phyloP scores from a whole-genome alignment of 2,888 invertebrate genomes.

The Drosophila mayaguana region DNA sequence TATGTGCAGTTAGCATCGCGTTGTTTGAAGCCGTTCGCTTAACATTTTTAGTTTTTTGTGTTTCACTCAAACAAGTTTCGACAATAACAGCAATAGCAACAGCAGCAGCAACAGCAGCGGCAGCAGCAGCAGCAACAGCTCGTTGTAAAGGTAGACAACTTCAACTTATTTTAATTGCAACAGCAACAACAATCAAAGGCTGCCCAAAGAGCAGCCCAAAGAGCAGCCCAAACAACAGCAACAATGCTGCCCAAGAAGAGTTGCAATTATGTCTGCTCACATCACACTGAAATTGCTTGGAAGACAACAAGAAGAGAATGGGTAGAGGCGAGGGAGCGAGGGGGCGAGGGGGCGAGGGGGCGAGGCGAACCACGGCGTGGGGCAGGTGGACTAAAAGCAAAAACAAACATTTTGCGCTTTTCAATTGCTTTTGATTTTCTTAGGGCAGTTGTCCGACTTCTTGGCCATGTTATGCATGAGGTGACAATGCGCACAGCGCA shows the following conservation, averaged over 20 bases:
- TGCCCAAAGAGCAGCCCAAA: slow-evolving; percentile 43
- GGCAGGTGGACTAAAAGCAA: background rate
- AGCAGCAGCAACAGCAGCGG: background rate
- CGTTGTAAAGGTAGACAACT: slow-evolving; percentile 79
- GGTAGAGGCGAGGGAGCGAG: too few relatives aligned
- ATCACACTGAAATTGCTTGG: slow-evolving; percentile 48
- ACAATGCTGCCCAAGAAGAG: slow-evolving; percentile 63
- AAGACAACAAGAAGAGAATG: slow-evolving; percentile 1
- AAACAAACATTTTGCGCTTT: slow-evolving; percentile 4
- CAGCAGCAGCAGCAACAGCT: slow-evolving; percentile 40
- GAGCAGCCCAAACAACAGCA: slow-evolving; percentile 36
- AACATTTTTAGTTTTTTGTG: slow-evolving; percentile 41
- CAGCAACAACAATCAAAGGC: slow-evolving; percentile 39
- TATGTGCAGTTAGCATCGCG: slow-evolving; percentile 68
- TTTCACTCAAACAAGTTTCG: slow-evolving; percentile 64
- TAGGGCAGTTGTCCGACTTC: slow-evolving; percentile 47
- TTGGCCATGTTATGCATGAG: slow-evolving; percentile 69
- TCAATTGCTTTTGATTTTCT: slow-evolving; percentile 15
- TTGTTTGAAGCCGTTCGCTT: slow-evolving; percentile 63
- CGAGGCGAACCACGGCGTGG: background rate
- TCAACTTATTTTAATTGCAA: slow-evolving; percentile 81
- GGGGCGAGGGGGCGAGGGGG: background rate
- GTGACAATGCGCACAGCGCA: slow-evolving; percentile 65
- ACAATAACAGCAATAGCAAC: slow-evolving; percentile 25
- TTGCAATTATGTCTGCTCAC: slow-evolving; percentile 73